A percentile compares a stretch with the other conserved stretches of the same genome.
Conservation (phyloP, 2,113 vertebrate species). For the Macheiramphus alcinus region DNA sequence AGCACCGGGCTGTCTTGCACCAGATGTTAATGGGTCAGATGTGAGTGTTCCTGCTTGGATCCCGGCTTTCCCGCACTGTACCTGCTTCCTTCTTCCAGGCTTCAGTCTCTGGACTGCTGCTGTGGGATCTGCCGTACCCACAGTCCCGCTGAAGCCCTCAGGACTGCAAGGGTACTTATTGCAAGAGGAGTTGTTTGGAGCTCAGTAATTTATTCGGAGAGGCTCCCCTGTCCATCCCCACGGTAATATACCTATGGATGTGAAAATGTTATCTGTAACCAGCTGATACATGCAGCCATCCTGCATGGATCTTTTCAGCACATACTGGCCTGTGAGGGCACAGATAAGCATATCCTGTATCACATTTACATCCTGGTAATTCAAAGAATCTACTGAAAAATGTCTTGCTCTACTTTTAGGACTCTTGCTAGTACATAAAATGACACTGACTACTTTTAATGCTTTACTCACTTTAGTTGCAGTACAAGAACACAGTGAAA, state of each 20-base stretch:
- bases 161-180: not conserved
- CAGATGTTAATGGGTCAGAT: not conserved
- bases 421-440: constrained; percentile 5
- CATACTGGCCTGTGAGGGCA: not conserved
- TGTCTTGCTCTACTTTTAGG: not conserved
- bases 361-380: not conserved
- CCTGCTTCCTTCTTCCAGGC: not conserved
- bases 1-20: not conserved
- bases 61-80: not conserved
- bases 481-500: not conserved
- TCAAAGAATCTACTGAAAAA: not conserved
- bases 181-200: not conserved
- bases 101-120: not conserved
- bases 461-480: constrained; percentile 28
- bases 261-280: not conserved
- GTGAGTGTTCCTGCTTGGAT: not conserved
- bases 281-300: not conserved
- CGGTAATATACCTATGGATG: not conserved
- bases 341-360: not conserved
- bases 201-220: not conserved
- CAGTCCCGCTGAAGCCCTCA: not conserved
- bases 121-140: not conserved
- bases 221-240: not conserved
- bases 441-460: constrained; percentile 28
- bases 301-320: not conserved